Base-by-base conservation (phyloP, 2,113 vertebrate species). In the Manacus vitellinus region DNA sequence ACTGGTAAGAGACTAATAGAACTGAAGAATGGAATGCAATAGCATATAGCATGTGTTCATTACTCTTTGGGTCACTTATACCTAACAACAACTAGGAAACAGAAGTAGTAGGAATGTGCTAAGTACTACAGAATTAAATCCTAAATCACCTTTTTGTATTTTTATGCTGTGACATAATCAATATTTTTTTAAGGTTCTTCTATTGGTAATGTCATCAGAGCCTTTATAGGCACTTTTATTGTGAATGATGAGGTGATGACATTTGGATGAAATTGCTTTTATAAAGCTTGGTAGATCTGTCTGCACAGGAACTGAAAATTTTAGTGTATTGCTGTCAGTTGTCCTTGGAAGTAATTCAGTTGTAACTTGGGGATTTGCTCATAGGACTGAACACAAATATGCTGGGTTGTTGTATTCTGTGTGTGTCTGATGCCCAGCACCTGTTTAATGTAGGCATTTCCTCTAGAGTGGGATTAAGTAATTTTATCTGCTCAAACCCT, bases 1-100 rank as follows among this genome's bases (percentile, higher is more conserved):
- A 71, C 91, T 95, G 98, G 98, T 99, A 99, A 99, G 98, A 97
- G 15, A 54, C 68, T 93, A 43, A 21, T 12, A 21, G 35, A 39
- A 70, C 11, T 25, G 35, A 85, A 56, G 37, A 63, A 58, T 23
- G 24, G 46, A 83, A 63, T 61, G 18, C 31, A 15, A 65, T 63
- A 59, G 28, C 22, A 35, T 22, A 13, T 44, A 86, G 14, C 5
- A 21, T 0, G 0, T 49, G 19, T 47, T 56, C 30, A 22, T 58
- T 85, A 49, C 14, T n/a, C 8, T 72, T 72, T 43, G 35, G 82
- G 39, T 89, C 15, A 9, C 21, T 81, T 78, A 44, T 74, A 30
- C 20, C 6, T 85, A 79, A 33, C 14, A 56, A 39, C 12, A 81
- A 8, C 15, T 65, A 49, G 6, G 49, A 70, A 88, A 76, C 14